These are phyloP conservation scores for Chitala chitala DNA, from an alignment of 2,113 vertebrate species.

Conservation along the genomic window DNA sequence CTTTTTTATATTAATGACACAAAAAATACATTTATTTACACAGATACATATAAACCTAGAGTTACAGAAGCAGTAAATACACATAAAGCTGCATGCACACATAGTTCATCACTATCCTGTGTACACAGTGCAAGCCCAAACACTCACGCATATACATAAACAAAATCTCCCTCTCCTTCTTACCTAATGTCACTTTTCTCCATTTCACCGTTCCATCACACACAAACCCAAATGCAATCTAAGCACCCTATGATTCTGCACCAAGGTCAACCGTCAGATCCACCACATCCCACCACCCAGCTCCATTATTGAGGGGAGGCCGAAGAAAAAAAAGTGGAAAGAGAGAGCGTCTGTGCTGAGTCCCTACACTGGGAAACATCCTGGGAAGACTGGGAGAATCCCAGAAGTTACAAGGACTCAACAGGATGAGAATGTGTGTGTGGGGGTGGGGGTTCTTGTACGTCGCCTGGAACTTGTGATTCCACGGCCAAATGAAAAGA, in stretches of 20 bases:
- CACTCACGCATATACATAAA: neutral
- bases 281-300: too few species aligned
- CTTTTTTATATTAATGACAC: too few species aligned
- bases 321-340: too few species aligned
- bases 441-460: constrained; percentile 2
- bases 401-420: neutral
- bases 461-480: neutral
- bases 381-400: neutral
- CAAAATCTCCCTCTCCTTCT: constrained; percentile 4
- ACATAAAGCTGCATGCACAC: too few species aligned
- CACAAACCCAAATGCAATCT: too few species aligned
- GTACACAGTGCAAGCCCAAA: neutral
- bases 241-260: too few species aligned
- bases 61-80: too few species aligned
- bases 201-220: too few species aligned
- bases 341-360: neutral
- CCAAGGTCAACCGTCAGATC: too few species aligned
- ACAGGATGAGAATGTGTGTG: neutral
- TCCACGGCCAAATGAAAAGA: constrained; percentile 19
- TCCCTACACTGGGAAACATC: neutral
- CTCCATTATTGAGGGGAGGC: too few species aligned
- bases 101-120: too few species aligned
- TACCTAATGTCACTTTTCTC: constrained; percentile 42
- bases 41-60: constrained; percentile 11
- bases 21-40: neutral